Evolutionary conservation across 2,888 invertebrate species (phyloP).

Genomic region (Chironomus riparius): DNA sequence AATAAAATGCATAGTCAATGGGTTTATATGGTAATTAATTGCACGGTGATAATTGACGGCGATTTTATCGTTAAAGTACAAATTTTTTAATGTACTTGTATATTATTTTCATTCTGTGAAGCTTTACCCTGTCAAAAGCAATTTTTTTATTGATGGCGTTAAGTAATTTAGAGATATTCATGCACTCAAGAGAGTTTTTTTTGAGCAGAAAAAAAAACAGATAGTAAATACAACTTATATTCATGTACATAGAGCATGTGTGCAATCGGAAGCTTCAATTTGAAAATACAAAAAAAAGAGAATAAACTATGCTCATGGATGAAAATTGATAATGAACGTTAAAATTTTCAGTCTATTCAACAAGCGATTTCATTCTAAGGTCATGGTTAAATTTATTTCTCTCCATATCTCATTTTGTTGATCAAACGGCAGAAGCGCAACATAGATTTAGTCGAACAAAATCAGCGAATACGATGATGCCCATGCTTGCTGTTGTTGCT

Average conservation of each 20-base stretch:
- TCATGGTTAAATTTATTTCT: constrained; percentile 20
- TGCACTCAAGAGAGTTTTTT: not conserved
- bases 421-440: not conserved
- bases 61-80: not conserved
- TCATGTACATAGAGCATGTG: not conserved
- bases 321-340: constrained; percentile 13
- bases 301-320: not conserved
- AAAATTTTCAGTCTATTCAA: not conserved
- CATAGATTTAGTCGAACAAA: not conserved
- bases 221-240: not conserved
- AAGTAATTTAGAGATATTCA: not conserved
- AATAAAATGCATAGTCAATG: not conserved
- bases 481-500: not conserved
- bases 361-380: constrained; percentile 5
- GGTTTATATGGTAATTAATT: not conserved
- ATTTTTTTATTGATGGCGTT: not conserved
- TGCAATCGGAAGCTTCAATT: constrained; percentile 23
- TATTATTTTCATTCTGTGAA: too few species aligned
- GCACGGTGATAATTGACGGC: constrained; percentile 6
- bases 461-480: not conserved
- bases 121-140: not conserved
- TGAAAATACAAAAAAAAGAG: not conserved
- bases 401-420: not conserved
- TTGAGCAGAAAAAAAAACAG: too few species aligned
- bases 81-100: not conserved